Evolutionary conservation across 2,113 vertebrate genomes (phyloP), one percentile per base, ranked within the genome.

Genomic region (Athene noctua): DNA sequence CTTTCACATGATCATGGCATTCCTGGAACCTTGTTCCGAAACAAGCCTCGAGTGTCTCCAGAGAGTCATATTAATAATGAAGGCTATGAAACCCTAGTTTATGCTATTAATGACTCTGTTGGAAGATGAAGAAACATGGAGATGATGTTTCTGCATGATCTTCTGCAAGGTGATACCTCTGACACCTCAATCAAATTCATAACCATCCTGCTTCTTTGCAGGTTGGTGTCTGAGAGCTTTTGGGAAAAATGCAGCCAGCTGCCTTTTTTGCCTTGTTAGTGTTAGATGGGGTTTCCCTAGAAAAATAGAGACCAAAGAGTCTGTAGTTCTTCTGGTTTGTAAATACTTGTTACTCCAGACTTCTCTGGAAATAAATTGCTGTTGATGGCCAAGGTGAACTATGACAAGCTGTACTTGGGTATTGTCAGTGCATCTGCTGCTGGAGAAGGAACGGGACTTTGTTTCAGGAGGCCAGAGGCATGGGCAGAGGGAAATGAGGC

Each of bases 1-100:
- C 25, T 59, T 58, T 34, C 32, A 14, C 6, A 9, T 2, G 7
- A 38, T 27, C 36, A 36, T 25, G 13, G 21, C 0, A 0, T 29
- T 40, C 36, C 42, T 65, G 55, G 46, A 30, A 30, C 16, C 20
- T 36, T 16, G 11, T 65, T 27, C 49, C 49, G 62, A 38, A 54
- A 57, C 9, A 40, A 36, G 16, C 46, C 38, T 49, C 11, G 59
- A 68, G 38, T 15, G 29, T 46, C 34, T 52, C 16, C 46, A 9
- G 21, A 13, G n/a, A n/a, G 30, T 5, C 22, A 15, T 6, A 1
- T 46, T 14, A 40, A 42, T 20, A 29, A 18, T 4, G 26, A 22
- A 13, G 29, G 21, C 36, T 63, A 9, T n/a, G 32, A 42, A 54
- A 47, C 21, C 57, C 38, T 30, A 25, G 55, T 3, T 47, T 6